Evolutionary conservation across 2,113 vertebrate genomes (phyloP), one percentile per base, ranked within the genome.

Genomic region (Leptobrachium ailaonicum): DNA sequence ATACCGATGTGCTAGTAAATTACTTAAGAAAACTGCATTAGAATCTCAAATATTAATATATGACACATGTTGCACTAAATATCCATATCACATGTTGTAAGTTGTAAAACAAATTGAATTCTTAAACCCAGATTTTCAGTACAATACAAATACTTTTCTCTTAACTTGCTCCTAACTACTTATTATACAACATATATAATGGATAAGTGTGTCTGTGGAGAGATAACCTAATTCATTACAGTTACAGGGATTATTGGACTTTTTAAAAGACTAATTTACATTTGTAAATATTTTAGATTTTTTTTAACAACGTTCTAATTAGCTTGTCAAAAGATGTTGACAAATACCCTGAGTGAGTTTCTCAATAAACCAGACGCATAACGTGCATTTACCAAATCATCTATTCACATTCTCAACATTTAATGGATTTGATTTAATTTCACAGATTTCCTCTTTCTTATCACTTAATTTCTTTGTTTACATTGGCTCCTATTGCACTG

Each of bases 371-470:
- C 73, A 83, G 73, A 85, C 82, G 81, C 82, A 82, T 66, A 87
- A 85, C 91, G 91, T 88, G 87, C 77, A 58, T 88, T 60, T 85
- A 47, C 76, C 88, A 83, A 90, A 87, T 88, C 82, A 87, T 87
- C 88, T 87, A 86, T 85, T 88, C 82, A 85, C 80, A 86, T 87
- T 83, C 84, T 81, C 63, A 84, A 85, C 64, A 89, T 88, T 89
- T 88, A 92, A 91, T 86, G 87, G 85, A 88, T 88, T 86, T 86
- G 87, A 89, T 92, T 67, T 92, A 91, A 91, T 91, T 87, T 83
- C 74, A 6, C 0, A 45, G 20, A 32, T 32, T 54, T n/a, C 87
- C 88, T 64, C 83, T 76, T 89, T 85, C 79, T 90, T 89, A 89
- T 84, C 68, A 85, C 76, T 83, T 50, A 84, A 82, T 77, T 83